Evolutionary conservation across 2,113 vertebrate genomes (phyloP).

Genomic region (Gasterosteus nipponicus): DNA sequence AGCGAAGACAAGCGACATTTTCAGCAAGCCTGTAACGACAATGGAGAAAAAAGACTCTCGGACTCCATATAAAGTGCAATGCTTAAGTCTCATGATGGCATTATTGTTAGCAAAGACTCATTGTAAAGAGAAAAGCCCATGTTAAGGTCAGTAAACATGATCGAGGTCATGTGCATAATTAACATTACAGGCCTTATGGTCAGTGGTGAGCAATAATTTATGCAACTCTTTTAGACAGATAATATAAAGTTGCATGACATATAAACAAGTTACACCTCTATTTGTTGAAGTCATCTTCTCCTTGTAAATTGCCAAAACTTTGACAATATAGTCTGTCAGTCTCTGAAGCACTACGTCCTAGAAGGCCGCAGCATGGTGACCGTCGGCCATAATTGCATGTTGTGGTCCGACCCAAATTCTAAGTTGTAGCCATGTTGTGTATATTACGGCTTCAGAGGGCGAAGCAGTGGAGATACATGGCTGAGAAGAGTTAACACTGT

Average conservation of each 20-base stretch:
- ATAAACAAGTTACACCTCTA: neutral
- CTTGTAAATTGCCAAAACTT: constrained; percentile 6
- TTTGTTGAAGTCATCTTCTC: neutral
- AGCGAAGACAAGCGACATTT: neutral
- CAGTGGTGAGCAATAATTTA: neutral
- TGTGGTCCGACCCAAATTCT: constrained; percentile 65
- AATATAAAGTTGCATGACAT: neutral
- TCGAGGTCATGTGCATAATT: neutral
- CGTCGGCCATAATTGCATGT: constrained; percentile 66
- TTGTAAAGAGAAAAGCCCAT: too few relatives aligned
- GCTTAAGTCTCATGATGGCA: neutral
- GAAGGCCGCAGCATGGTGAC: constrained; percentile 54
- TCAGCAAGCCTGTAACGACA: neutral
- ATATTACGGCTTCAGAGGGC: constrained; percentile 43
- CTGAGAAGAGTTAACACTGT: constrained; percentile 59
- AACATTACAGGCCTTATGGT: neutral
- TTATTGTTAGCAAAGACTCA: neutral
- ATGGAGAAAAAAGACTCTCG: neutral
- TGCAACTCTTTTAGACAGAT: neutral
- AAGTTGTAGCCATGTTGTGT: constrained; percentile 58
- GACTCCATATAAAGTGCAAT: neutral
- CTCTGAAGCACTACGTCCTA: constrained; percentile 25
- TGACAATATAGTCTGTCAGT: constrained; percentile 11
- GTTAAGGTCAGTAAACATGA: neutral
- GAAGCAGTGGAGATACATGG: constrained; percentile 42